Percentiles rank a stretch among this genome's conserved stretches.
phyloP scores from a whole-genome alignment of 2,113 vertebrate species.

The Entomyzon cyanotis region DNA sequence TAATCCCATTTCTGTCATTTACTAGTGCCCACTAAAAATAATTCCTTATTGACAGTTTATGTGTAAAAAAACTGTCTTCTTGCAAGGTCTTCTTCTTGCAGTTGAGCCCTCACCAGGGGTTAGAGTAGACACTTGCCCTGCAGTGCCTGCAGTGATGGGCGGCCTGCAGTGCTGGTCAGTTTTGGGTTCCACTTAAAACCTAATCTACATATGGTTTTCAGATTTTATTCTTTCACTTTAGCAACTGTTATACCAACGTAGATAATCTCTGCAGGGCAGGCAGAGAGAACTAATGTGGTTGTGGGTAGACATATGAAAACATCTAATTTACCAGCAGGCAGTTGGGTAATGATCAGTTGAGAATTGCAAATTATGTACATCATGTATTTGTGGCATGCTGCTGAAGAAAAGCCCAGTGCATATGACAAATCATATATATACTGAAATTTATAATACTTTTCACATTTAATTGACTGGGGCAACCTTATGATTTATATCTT shows the following conservation, averaged over 20 bases:
- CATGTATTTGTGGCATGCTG: conserved; percentile 18
- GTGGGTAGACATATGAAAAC: conserved; percentile 26
- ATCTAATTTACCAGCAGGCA: conserved; percentile 54
- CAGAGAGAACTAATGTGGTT: conserved; percentile 41
- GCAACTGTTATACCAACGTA: neutral
- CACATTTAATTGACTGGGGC: conserved; percentile 42
- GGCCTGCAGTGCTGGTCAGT: neutral
- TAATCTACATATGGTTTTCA: neutral
- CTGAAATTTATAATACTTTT: conserved; percentile 48
- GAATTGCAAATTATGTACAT: conserved; percentile 42
- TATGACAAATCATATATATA: conserved; percentile 17
- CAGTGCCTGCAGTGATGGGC: neutral
- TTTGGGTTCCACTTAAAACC: conserved; percentile 21
- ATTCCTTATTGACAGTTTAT: neutral
- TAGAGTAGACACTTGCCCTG: neutral
- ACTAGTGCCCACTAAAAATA: neutral
- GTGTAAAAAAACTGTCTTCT: neutral
- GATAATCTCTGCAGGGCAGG: conserved; percentile 10
- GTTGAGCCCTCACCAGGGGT: neutral
- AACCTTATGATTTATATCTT: conserved; percentile 44
- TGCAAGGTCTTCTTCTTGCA: neutral
- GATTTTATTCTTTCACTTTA: conserved; percentile 29
- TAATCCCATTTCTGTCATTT: neutral
- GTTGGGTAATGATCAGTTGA: conserved; percentile 56
- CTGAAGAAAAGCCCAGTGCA: conserved; percentile 30